Conservation (phyloP, 2,888 invertebrate species). For the Mimas tiliae region DNA sequence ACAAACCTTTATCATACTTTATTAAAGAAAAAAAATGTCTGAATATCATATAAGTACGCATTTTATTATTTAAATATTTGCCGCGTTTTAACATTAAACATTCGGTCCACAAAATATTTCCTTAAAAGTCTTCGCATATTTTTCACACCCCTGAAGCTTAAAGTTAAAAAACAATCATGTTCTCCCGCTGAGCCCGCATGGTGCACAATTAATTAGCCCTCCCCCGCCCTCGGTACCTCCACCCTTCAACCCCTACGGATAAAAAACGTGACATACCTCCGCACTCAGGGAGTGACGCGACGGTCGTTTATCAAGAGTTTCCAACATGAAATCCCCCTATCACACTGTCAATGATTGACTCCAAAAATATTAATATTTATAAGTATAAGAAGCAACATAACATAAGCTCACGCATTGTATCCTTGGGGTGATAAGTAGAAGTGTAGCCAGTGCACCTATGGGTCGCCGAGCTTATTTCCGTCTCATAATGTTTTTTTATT, state of each 20-base stretch:
- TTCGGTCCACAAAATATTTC: not conserved
- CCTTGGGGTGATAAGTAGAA: too few relatives aligned
- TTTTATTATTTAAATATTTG: too few relatives aligned
- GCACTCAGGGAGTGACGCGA: slow-evolving; percentile 37
- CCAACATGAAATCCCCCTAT: slow-evolving; percentile 36
- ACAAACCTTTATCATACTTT: too few relatives aligned
- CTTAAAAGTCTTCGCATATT: not conserved
- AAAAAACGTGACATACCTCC: slow-evolving; percentile 48
- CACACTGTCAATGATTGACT: slow-evolving; percentile 35
- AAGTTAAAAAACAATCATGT: slow-evolving; percentile 22
- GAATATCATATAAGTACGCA: too few relatives aligned
- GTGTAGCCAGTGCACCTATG: too few relatives aligned
- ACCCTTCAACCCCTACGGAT: slow-evolving; percentile 27
- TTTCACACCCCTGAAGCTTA: not conserved
- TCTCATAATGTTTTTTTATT: too few relatives aligned
- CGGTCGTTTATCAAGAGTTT: slow-evolving; percentile 37
- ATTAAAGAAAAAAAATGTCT: too few relatives aligned
- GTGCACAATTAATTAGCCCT: slow-evolving; percentile 39
- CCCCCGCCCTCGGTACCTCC: slow-evolving; percentile 10
- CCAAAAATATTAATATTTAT: too few relatives aligned
- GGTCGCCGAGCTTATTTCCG: too few relatives aligned
- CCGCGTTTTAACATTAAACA: too few relatives aligned
- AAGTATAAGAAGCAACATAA: too few relatives aligned
- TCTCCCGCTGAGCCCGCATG: slow-evolving; percentile 23
- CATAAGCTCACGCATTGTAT: too few relatives aligned